Evolutionary conservation across 2,888 invertebrate species (phyloP).

Genomic region (Cosmopolites sordidus): DNA sequence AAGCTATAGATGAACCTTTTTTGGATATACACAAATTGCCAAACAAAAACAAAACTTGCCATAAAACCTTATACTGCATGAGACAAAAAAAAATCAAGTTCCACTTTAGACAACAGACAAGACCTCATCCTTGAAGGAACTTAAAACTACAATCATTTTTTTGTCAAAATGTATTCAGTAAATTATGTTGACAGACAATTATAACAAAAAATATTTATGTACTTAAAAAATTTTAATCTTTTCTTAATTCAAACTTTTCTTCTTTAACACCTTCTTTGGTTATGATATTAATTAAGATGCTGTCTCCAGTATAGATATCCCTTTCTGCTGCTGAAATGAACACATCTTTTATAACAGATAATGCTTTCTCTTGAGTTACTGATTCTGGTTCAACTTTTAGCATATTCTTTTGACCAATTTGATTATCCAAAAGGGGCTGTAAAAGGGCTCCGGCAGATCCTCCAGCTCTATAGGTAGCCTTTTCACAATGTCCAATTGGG

Average conservation of each 20-base stretch:
- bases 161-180: too few species aligned
- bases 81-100: too few species aligned
- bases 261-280: conserved; percentile 81
- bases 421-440: conserved; percentile 94
- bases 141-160: too few species aligned
- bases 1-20: too few species aligned
- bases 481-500: conserved; percentile 93
- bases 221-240: conserved; percentile 78
- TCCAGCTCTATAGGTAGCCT: conserved; percentile 77
- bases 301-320: conserved; percentile 96
- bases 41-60: too few species aligned
- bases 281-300: conserved; percentile 78
- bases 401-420: conserved; percentile 88
- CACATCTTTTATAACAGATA: conserved; percentile 85
- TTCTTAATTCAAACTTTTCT: conserved; percentile 71
- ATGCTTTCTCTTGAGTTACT: conserved; percentile 74
- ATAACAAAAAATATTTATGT: too few species aligned
- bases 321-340: conserved; percentile 97
- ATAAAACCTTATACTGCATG: too few species aligned
- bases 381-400: conserved; percentile 62
- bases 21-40: too few species aligned
- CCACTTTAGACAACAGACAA: too few species aligned
- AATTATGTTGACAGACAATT: too few species aligned
- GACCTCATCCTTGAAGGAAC: too few species aligned
- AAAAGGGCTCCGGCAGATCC: conserved; percentile 88